Evolutionary conservation across 2,797 vertebrate species (phyloP).

Genomic region (Brachyalestes nurse): DNA sequence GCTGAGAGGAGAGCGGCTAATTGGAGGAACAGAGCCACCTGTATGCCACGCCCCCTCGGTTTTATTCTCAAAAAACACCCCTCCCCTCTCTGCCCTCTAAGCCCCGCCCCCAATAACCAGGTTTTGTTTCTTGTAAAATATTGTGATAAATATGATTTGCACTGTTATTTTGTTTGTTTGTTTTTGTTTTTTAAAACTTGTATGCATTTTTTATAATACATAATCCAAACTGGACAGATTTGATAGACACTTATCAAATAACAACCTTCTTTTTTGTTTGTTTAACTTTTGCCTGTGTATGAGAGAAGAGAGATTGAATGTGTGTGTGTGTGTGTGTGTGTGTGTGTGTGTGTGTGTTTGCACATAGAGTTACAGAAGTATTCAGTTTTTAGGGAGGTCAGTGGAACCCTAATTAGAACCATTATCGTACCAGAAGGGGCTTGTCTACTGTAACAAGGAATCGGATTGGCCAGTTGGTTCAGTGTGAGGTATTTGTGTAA

Average conservation of each 20-base stretch:
- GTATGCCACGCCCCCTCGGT: constrained; percentile 41
- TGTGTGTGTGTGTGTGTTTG: not conserved
- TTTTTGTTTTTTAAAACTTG: constrained; percentile 53
- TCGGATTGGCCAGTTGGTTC: too few species aligned
- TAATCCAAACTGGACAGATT: constrained; percentile 51
- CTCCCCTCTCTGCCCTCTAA: not conserved
- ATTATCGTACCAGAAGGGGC: too few species aligned
- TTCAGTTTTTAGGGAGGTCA: not conserved
- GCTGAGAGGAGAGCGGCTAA: constrained; percentile 67
- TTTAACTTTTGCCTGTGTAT: not conserved
- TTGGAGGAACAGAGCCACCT: constrained; percentile 47
- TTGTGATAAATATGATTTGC: constrained; percentile 61
- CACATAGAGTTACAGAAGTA: not conserved
- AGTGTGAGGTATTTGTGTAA: too few species aligned
- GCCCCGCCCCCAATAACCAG: not conserved
- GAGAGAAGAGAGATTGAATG: too few species aligned
- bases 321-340: not conserved
- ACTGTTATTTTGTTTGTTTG: constrained; percentile 56
- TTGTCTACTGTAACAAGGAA: too few species aligned
- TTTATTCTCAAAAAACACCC: constrained; percentile 29
- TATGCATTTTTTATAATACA: constrained; percentile 54
- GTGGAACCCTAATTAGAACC: too few species aligned
- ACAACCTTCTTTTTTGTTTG: not conserved
- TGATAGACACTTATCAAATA: constrained; percentile 32
- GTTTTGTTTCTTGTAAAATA: constrained; percentile 57